Percentiles rank a stretch among this genome's conserved stretches.
Evolutionary conservation across 2,113 vertebrate species (phyloP).

Genomic region (Oplegnathus fasciatus): DNA sequence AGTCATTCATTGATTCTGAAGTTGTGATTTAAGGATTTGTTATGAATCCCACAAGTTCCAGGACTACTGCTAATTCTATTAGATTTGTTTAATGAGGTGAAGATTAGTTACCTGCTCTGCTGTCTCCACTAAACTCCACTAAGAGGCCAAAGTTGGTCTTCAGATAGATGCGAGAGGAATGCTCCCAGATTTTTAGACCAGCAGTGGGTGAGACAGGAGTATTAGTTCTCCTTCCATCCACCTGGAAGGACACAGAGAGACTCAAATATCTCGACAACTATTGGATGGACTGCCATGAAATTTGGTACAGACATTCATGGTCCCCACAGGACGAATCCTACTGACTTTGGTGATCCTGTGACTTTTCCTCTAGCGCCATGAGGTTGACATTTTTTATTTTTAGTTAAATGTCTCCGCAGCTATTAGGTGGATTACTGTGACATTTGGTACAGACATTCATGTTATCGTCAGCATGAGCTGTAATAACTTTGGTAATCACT

Average conservation of each 20-base stretch:
- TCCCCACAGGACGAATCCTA: neutral
- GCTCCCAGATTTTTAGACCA: slow-evolving; percentile 83
- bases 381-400: neutral
- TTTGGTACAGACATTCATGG: neutral
- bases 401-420: neutral
- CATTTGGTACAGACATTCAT: too few species aligned
- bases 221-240: slow-evolving; percentile 82
- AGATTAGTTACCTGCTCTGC: slow-evolving; percentile 83
- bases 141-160: slow-evolving; percentile 91
- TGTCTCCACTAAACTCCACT: slow-evolving; percentile 82
- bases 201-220: slow-evolving; percentile 79
- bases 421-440: neutral
- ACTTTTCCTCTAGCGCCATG: neutral
- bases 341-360: neutral
- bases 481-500: neutral
- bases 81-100: neutral
- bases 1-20: neutral
- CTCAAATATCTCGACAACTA: neutral
- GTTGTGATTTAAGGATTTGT: neutral
- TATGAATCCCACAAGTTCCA: neutral
- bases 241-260: slow-evolving; percentile 65
- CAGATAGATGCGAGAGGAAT: slow-evolving; percentile 79
- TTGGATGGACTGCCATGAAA: neutral
- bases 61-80: neutral
- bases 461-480: neutral